Conservation (phyloP, 2,113 vertebrate species). For the Plestiodon gilberti region DNA sequence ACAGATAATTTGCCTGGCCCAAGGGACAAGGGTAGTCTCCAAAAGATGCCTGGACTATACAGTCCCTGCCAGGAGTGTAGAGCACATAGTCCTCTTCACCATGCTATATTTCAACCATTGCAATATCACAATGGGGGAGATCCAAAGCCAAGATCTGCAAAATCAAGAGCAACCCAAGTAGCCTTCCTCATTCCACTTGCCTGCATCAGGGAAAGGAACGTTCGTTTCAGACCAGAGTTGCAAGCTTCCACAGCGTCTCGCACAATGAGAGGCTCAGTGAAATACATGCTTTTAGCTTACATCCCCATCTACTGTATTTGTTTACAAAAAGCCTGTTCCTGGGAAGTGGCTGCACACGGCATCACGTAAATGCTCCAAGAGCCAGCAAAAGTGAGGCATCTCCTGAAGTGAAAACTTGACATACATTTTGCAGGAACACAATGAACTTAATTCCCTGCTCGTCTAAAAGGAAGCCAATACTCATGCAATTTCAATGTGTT, state of each 20-base stretch:
- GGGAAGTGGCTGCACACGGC: background rate
- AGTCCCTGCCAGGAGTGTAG: background rate
- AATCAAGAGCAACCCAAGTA: background rate
- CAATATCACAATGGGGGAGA: too few species aligned
- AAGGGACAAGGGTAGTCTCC: background rate
- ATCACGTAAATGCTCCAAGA: background rate
- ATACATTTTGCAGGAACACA: background rate
- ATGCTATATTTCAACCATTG: background rate
- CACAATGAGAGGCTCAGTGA: background rate
- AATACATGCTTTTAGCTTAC: background rate
- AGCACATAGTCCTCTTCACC: background rate
- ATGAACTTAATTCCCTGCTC: background rate
- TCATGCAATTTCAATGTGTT: slow-evolving; percentile 2
- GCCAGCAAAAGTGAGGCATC: background rate
- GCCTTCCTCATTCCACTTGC: background rate
- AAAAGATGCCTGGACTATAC: background rate
- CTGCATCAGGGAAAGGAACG: background rate
- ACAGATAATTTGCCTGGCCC: background rate
- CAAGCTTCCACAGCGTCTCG: background rate
- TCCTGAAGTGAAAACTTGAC: background rate
- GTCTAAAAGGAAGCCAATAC: background rate
- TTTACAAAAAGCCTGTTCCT: slow-evolving; percentile 1
- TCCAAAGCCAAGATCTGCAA: background rate
- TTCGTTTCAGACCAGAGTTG: background rate
- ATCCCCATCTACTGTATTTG: background rate